Base-by-base conservation (phyloP, 2,113 vertebrate species). In the Scomber scombrus region DNA sequence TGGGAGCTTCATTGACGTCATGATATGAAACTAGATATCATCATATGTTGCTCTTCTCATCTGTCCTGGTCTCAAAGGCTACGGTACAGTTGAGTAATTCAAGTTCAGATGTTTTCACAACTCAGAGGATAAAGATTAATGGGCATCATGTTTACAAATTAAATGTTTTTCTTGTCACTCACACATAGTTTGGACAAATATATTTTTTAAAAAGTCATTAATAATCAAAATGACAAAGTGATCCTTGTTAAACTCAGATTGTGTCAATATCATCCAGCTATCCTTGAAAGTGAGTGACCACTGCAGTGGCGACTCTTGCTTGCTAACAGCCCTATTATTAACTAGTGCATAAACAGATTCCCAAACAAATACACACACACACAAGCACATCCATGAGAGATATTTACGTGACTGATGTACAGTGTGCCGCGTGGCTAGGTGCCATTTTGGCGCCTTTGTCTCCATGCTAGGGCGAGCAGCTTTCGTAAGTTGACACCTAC, bases 401-500 rank as follows among this genome's bases (percentile, higher is more conserved):
- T 87, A 91, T 92, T 91, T 90, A 82, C 26, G 64, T 90, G 82
- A 75, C 67, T 29, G 14, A 62, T 77, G 57, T 80, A 81, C 90
- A 62, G 75, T 58, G 72, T 85, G 79, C 65, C 21, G 18, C 4
- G 49, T 86, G 85, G 86, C 92, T 69, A 79, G 73, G 70, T 91
- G 91, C 92, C 93, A 93, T 93, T 93, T 95, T 90, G 90, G 93
- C 88, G 80, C 88, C 93, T 93, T 95, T 95, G 93, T 95, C 91
- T 95, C 93, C 83, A 93, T 93, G 94, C 90, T 14, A 72, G 85
- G 55, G 51, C 26, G 84, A 94, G 95, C 93, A 94, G 91, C 85
- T 94, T 91, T 92, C 62, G 92, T 91, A 93, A 95, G 89, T 80
- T 45, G 92, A 92, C 82, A 89, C 90, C 87, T 71, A 56, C 81